Evolutionary conservation across 2,113 vertebrate species (phyloP).

Genomic region (Rhinichthys klamathensis): DNA sequence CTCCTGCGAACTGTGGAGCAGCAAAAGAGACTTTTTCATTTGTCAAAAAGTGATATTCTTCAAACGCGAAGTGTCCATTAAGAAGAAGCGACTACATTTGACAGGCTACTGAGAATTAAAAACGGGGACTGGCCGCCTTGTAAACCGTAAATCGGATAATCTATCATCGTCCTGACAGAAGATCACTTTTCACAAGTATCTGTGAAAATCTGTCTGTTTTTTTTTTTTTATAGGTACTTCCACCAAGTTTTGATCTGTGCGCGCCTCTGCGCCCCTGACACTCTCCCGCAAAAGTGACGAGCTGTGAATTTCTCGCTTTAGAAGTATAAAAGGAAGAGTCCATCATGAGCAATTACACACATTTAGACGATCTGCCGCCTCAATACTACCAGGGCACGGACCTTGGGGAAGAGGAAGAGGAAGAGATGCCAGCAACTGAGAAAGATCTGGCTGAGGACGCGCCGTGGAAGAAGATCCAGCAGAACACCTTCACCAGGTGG

Average conservation of each 20-base stretch:
- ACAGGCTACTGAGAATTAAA: slow-evolving; percentile 71
- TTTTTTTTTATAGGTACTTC: slow-evolving; percentile 59
- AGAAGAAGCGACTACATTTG: slow-evolving; percentile 61
- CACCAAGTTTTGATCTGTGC: slow-evolving; percentile 62
- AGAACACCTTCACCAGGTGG: slow-evolving; percentile 98
- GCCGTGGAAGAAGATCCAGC: slow-evolving; percentile 98
- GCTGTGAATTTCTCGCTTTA: slow-evolving; percentile 60
- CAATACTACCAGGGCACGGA: slow-evolving; percentile 77
- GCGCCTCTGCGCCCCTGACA: slow-evolving; percentile 58
- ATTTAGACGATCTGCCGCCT: slow-evolving; percentile 75
- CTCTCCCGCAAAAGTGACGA: slow-evolving; percentile 61
- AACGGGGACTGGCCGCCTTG: slow-evolving; percentile 55
- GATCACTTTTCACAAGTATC: slow-evolving; percentile 66
- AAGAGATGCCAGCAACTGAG: slow-evolving; percentile 92
- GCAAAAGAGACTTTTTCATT: slow-evolving; percentile 5
- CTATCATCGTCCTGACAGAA: slow-evolving; percentile 67
- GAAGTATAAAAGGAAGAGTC: slow-evolving; percentile 71
- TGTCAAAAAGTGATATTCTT: slow-evolving; percentile 48
- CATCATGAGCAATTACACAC: slow-evolving; percentile 78
- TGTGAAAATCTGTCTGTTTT: slow-evolving; percentile 61
- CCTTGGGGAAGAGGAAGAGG: slow-evolving; percentile 78
- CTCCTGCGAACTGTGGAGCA: background rate
- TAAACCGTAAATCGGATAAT: slow-evolving; percentile 64
- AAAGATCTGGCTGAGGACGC: slow-evolving; percentile 96
- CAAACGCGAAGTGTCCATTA: slow-evolving; percentile 52